A percentile compares a stretch with the other conserved stretches of the same genome.
Conservation (phyloP, 1,140 invertebrate species). For the Aphelenchoides fujianensis region DNA sequence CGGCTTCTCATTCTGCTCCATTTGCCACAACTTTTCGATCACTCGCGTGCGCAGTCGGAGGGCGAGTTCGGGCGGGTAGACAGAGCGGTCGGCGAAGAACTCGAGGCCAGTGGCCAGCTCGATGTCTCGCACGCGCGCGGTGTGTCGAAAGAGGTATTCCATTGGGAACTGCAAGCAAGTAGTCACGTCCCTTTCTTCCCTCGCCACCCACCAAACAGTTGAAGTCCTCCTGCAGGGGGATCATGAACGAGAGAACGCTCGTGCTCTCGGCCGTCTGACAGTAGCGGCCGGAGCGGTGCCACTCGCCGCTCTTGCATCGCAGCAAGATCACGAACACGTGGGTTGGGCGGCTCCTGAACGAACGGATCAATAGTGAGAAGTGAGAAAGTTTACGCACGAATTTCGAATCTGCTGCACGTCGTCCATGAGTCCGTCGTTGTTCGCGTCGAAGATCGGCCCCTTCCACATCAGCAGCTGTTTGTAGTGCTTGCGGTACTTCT, state of each 20-base stretch:
- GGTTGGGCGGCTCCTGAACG: conserved; percentile 17
- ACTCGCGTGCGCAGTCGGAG: conserved; percentile 40
- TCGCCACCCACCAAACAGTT: conserved; percentile 43
- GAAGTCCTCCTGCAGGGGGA: conserved; percentile 30
- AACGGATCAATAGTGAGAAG: too few species aligned
- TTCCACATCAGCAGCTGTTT: conserved; percentile 31
- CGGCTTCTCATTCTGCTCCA: too few species aligned
- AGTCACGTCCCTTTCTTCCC: neutral
- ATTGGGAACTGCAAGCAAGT: conserved; percentile 31
- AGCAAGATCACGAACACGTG: conserved; percentile 37
- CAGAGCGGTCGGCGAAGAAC: conserved; percentile 31
- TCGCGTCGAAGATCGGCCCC: conserved; percentile 16
- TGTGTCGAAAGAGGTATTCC: conserved; percentile 41
- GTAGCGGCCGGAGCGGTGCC: conserved; percentile 25
- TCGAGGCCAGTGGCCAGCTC: conserved; percentile 39
- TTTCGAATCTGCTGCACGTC: conserved; percentile 1
- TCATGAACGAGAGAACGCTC: conserved; percentile 24
- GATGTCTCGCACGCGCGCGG: conserved; percentile 35
- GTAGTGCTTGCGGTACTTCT: conserved; percentile 25
- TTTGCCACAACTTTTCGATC: conserved; percentile 46
- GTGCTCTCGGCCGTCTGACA: conserved; percentile 27
- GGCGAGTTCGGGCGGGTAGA: conserved; percentile 32
- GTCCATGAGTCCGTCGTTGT: conserved; percentile 31
- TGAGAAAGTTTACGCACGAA: conserved; percentile 23
- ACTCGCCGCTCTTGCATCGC: conserved; percentile 25